Evolutionary conservation across 2,888 invertebrate species (phyloP).

Genomic region (Periphyllus acericola): DNA sequence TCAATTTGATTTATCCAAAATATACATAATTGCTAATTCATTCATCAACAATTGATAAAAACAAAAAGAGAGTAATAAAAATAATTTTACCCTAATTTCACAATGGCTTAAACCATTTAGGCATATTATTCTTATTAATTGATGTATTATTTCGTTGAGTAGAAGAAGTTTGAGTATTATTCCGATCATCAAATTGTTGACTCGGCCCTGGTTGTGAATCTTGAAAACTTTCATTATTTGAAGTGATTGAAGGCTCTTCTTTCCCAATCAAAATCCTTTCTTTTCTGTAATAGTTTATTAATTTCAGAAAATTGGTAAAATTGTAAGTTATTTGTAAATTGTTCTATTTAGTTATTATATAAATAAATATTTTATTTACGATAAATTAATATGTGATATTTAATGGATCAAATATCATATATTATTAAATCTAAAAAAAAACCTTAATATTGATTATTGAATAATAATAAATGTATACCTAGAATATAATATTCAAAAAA

Average conservation of each 20-base stretch:
- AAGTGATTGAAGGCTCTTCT: no score
- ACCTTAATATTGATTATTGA: no score
- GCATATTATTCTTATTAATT: slow-evolving; percentile 1
- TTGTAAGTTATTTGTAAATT: background rate
- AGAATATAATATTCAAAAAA: no score
- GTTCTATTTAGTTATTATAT: background rate
- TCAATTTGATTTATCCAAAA: background rate
- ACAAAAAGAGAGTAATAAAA: background rate
- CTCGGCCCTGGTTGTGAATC: slow-evolving; percentile 21
- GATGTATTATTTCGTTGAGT: slow-evolving; percentile 6
- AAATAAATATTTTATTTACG: background rate
- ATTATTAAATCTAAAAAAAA: no score
- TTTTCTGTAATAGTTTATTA: slow-evolving; percentile 31
- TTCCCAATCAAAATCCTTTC: slow-evolving; percentile 9
- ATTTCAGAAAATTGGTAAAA: background rate
- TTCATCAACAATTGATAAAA: background rate
- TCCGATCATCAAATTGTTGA: background rate
- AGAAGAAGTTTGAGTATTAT: background rate
- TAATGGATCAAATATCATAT: no score
- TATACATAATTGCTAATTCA: background rate
- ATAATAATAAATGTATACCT: no score
- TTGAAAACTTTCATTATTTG: background rate
- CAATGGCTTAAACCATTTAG: slow-evolving; percentile 56
- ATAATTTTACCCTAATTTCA: background rate
- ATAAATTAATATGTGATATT: no score